A percentile compares a stretch with the other conserved stretches of the same genome.
phyloP scores from a whole-genome alignment of 2,797 vertebrate genomes.

The Sebastes miniatus region DNA sequence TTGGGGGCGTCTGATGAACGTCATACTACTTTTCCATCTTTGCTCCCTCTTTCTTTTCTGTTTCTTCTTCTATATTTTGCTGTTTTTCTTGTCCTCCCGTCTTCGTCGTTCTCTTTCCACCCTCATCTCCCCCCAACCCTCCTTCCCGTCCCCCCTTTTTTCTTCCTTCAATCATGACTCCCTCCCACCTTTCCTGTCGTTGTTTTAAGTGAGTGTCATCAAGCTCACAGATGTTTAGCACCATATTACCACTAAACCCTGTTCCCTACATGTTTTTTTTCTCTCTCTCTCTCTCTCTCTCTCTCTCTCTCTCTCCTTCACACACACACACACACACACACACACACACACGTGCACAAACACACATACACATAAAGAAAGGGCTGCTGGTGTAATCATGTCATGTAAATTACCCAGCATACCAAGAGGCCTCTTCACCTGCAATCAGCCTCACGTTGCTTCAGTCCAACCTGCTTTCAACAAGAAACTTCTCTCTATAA shows the following conservation, averaged over 20 bases:
- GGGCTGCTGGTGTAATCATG: constrained; percentile 70
- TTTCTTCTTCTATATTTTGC: constrained; percentile 21
- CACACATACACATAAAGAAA: constrained; percentile 22
- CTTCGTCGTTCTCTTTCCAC: neutral
- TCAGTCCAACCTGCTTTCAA: constrained; percentile 60
- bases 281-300: neutral
- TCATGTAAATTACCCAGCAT: constrained; percentile 76
- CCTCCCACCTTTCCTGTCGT: constrained; percentile 46
- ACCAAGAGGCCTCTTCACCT: constrained; percentile 77
- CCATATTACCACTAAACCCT: constrained; percentile 57
- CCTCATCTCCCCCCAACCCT: neutral
- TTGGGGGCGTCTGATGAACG: constrained; percentile 52
- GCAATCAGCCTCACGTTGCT: constrained; percentile 70
- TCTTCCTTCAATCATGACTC: constrained; percentile 57
- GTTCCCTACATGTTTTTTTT: constrained; percentile 19
- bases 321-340: constrained; percentile 12
- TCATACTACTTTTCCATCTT: constrained; percentile 24
- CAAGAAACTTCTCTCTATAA: constrained; percentile 35
- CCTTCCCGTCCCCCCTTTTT: constrained; percentile 6
- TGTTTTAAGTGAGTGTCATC: constrained; percentile 75
- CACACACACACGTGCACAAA: constrained; percentile 14
- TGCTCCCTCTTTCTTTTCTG: neutral
- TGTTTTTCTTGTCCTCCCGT: constrained; percentile 8
- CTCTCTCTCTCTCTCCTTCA: neutral
- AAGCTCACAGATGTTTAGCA: constrained; percentile 74